phyloP scores from a whole-genome alignment of 2,888 invertebrate species.

The Embidobia sp. region DNA sequence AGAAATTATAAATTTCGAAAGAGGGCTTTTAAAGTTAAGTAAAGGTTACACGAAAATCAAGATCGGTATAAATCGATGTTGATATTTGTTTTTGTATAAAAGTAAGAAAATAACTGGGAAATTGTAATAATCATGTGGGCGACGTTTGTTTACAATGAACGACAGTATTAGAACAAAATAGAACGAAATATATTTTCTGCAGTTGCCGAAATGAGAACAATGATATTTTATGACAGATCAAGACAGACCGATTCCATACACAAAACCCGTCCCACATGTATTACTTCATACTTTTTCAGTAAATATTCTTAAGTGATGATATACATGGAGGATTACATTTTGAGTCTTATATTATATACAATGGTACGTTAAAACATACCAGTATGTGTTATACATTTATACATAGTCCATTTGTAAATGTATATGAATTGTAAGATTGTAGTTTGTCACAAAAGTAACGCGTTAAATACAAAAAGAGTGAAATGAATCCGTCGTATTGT shows the following conservation, averaged over 20 bases:
- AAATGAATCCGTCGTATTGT: slow-evolving; percentile 51
- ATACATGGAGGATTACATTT: slow-evolving; percentile 36
- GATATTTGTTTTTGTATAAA: too few species aligned
- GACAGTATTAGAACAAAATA: too few species aligned
- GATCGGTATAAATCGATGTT: background rate
- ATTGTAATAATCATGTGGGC: too few species aligned
- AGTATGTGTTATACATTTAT: slow-evolving; percentile 30
- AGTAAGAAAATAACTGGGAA: background rate
- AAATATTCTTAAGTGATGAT: slow-evolving; percentile 12
- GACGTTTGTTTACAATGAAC: too few species aligned
- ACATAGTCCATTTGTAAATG: slow-evolving; percentile 37
- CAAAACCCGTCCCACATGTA: slow-evolving; percentile 16
- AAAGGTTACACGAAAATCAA: slow-evolving; percentile 12
- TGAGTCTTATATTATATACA: slow-evolving; percentile 24
- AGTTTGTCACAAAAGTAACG: slow-evolving; percentile 30
- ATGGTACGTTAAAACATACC: slow-evolving; percentile 13
- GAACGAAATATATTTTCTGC: slow-evolving; percentile 30
- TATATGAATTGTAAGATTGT: slow-evolving; percentile 33
- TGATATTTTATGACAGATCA: slow-evolving; percentile 26
- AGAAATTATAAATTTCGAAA: background rate
- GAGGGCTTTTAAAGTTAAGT: background rate
- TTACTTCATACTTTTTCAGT: slow-evolving; percentile 42
- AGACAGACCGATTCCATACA: background rate
- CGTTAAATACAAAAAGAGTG: slow-evolving; percentile 30
- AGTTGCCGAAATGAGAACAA: too few species aligned